Evolutionary conservation across 2,797 vertebrate species (phyloP).

Genomic region (Chanos chanos): DNA sequence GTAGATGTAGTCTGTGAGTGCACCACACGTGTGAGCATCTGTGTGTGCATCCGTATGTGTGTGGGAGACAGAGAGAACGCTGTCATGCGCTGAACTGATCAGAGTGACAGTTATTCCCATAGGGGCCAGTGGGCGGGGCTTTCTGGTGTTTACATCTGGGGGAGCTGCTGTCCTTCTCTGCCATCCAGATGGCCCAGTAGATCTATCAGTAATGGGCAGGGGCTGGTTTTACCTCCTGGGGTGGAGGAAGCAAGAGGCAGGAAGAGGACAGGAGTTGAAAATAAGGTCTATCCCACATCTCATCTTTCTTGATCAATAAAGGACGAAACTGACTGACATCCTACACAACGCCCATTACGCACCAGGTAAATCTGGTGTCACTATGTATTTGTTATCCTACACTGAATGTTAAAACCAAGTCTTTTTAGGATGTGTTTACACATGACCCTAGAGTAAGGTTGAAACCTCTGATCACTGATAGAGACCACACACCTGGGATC

Average conservation of each 20-base stretch:
- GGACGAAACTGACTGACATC: too few relatives aligned
- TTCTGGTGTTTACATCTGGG: conserved; percentile 15
- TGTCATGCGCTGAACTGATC: conserved; percentile 23
- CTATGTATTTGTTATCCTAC: too few relatives aligned
- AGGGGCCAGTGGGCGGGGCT: background rate
- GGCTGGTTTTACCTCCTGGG: background rate
- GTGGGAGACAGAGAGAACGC: conserved; percentile 11
- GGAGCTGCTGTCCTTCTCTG: conserved; percentile 6
- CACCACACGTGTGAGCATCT: background rate
- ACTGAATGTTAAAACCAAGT: too few relatives aligned
- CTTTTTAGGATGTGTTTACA: too few relatives aligned
- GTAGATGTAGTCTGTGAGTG: too few relatives aligned
- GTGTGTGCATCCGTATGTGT: background rate
- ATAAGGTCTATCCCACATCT: background rate
- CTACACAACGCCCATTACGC: too few relatives aligned
- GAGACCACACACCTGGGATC: too few relatives aligned
- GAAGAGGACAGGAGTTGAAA: conserved; percentile 1
- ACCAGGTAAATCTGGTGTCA: too few relatives aligned
- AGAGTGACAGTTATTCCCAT: conserved; percentile 25
- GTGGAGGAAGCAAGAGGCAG: conserved; percentile 17
- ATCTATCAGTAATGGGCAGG: conserved; percentile 15
- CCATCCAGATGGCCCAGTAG: conserved; percentile 22
- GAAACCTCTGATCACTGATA: too few relatives aligned
- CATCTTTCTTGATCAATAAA: conserved; percentile 2
- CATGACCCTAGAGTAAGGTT: too few relatives aligned